Evolutionary conservation across 2,113 vertebrate genomes (phyloP).

Genomic region (Mustela lutreola): DNA sequence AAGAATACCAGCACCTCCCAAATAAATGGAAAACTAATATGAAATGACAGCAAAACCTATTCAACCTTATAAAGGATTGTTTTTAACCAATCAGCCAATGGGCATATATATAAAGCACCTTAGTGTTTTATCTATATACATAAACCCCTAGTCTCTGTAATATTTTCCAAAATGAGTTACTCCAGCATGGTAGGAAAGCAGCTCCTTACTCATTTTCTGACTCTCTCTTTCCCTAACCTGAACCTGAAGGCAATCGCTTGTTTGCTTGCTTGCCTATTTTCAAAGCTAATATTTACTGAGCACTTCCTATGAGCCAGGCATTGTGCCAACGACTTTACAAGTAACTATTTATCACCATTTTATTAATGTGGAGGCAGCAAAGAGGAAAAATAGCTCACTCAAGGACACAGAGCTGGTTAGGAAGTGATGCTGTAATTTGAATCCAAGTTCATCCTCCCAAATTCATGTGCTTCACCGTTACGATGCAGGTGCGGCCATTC

Average conservation of each 20-base stretch:
- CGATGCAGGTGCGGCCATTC: background rate
- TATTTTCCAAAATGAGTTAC: background rate
- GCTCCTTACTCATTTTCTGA: background rate
- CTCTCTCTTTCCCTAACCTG: background rate
- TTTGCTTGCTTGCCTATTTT: background rate
- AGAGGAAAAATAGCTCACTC: background rate
- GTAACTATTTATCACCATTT: background rate
- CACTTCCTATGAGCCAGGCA: background rate
- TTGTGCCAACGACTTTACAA: conserved; percentile 26
- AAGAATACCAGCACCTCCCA: background rate
- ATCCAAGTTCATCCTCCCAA: background rate
- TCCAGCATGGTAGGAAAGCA: background rate
- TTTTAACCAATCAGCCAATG: background rate
- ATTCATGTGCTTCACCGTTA: background rate
- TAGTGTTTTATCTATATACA: background rate
- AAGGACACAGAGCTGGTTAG: background rate
- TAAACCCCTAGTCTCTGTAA: background rate
- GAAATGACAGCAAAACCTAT: background rate
- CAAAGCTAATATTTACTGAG: conserved; percentile 6
- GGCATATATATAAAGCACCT: background rate
- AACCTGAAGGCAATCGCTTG: background rate
- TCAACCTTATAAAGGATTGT: background rate
- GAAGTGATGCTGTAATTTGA: background rate
- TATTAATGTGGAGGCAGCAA: conserved; percentile 40
- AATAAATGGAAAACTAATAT: conserved; percentile 31